Conservation (phyloP, 1,140 invertebrate genomes). For the Stegodyphus mimosarum region DNA sequence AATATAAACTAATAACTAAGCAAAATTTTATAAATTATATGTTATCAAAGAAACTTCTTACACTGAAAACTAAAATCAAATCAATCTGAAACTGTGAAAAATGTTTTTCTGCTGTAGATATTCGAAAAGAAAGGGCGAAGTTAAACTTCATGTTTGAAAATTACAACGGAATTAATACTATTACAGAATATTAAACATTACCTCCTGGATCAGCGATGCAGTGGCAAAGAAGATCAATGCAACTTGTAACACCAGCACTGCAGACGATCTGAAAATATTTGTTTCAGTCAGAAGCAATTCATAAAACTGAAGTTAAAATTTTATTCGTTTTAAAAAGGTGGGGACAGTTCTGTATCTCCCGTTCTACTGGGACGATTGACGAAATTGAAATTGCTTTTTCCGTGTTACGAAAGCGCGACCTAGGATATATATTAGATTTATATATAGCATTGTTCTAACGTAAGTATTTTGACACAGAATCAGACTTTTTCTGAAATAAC, state of each 20-base stretch:
- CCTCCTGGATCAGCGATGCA: slow-evolving; percentile 47
- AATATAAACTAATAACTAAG: background rate
- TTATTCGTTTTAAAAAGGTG: background rate
- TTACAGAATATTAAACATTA: background rate
- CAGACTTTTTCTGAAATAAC: too few species aligned
- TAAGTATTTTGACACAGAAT: too few species aligned
- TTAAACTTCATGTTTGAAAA: too few species aligned
- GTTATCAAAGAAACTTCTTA: background rate
- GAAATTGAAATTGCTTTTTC: too few species aligned
- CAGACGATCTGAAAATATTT: slow-evolving; percentile 30
- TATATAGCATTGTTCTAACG: too few species aligned
- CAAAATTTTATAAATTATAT: background rate
- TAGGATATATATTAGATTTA: too few species aligned
- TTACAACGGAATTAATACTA: too few species aligned
- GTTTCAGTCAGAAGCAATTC: background rate
- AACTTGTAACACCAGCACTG: slow-evolving; percentile 17
- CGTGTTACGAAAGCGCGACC: too few species aligned
- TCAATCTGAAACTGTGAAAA: background rate
- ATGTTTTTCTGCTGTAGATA: too few species aligned
- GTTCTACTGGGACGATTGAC: too few species aligned
- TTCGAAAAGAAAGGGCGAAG: too few species aligned
- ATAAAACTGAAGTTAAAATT: background rate
- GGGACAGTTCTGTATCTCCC: too few species aligned
- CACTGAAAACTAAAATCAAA: background rate
- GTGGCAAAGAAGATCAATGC: slow-evolving; percentile 32